These are phyloP conservation scores for Rhynchonycteris naso DNA, from an alignment of 2,797 vertebrate genomes.

Conservation along the genomic window DNA sequence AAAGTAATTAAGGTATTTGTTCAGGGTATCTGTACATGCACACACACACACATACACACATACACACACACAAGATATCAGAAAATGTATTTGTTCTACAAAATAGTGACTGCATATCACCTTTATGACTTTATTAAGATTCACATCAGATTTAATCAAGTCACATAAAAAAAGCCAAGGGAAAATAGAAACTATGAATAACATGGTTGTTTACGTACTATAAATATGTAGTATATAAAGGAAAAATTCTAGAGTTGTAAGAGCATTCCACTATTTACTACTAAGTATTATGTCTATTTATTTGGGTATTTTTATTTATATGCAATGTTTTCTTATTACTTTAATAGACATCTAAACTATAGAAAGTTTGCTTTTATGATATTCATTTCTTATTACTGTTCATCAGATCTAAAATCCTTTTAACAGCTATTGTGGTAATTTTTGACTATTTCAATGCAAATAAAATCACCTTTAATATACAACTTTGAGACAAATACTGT, in stretches of 20 bases:
- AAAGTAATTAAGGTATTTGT: background rate
- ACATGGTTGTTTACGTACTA: background rate
- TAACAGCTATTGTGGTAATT: background rate
- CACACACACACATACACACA: background rate
- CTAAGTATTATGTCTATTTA: background rate
- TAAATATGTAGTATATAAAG: background rate
- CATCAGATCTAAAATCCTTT: background rate
- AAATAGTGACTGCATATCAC: background rate
- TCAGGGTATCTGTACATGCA: background rate
- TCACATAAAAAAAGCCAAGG: background rate
- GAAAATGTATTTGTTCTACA: background rate
- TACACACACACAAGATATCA: background rate
- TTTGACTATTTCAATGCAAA: background rate
- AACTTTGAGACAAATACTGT: background rate
- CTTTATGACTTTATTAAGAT: background rate
- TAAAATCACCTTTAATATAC: background rate
- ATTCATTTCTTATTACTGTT: background rate
- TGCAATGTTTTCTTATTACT: background rate
- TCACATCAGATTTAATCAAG: background rate
- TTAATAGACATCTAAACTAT: background rate
- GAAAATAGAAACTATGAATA: background rate
- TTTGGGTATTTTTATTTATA: background rate
- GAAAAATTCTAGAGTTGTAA: background rate
- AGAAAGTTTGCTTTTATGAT: constrained; percentile 16
- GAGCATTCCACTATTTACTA: background rate